Evolutionary conservation across 2,797 vertebrate genomes (phyloP).

Genomic region (Chelidonichthys spinosus): DNA sequence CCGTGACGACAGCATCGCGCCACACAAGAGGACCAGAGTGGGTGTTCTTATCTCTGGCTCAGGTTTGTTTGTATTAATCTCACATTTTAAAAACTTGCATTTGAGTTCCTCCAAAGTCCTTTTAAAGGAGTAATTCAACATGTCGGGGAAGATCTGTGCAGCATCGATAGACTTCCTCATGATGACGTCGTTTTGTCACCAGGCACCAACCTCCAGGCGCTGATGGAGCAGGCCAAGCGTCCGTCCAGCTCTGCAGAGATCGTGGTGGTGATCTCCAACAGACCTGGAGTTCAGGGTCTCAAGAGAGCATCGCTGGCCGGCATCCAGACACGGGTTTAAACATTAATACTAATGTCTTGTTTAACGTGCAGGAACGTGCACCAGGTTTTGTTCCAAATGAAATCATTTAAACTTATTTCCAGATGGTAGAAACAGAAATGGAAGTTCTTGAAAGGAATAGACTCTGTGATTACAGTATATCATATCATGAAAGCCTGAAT

Average conservation of each 20-base stretch:
- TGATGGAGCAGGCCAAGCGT: conserved; percentile 89
- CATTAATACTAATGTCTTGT: not conserved
- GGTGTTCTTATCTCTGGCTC: conserved; percentile 96
- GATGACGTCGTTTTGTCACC: not conserved
- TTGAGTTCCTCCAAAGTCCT: not conserved
- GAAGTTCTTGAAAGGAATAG: too few species aligned
- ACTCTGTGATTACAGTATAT: too few species aligned
- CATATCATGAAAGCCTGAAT: not conserved
- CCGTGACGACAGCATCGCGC: conserved; percentile 40
- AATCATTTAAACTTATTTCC: too few species aligned
- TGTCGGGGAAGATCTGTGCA: not conserved
- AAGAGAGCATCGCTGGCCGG: conserved; percentile 90
- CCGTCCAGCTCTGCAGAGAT: conserved; percentile 89
- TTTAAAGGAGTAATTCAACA: not conserved
- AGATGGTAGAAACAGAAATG: too few species aligned
- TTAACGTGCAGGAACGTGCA: not conserved
- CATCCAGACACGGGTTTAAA: conserved; percentile 90
- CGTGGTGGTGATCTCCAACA: conserved; percentile 94
- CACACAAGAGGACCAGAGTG: conserved; percentile 83
- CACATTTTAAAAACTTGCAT: not conserved
- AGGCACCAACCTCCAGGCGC: conserved; percentile 97
- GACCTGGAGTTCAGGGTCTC: conserved; percentile 89
- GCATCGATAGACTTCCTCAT: not conserved
- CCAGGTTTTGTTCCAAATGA: not conserved
- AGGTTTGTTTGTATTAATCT: conserved; percentile 77